phyloP scores from a whole-genome alignment of 2,113 vertebrate genomes.

The Varanus salvator region DNA sequence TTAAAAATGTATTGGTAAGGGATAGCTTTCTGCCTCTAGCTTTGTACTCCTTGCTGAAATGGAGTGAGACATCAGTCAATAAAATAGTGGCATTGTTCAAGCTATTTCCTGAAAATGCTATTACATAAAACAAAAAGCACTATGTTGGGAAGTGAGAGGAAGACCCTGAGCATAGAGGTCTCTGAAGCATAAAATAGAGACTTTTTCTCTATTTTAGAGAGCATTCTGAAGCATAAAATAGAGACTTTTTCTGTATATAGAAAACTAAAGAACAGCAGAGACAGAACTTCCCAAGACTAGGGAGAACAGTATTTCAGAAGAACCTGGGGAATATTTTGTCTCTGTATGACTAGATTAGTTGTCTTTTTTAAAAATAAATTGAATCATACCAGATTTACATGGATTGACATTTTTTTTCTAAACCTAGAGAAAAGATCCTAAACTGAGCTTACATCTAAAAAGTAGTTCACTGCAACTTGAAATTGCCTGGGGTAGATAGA shows the following conservation, averaged over 20 bases:
- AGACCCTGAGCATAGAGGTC: not conserved
- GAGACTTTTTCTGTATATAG: not conserved
- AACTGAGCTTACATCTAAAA: not conserved
- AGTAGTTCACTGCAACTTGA: not conserved
- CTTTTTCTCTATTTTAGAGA: too few species aligned
- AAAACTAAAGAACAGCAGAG: not conserved
- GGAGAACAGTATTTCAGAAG: not conserved
- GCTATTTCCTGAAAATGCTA: not conserved
- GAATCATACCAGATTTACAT: not conserved
- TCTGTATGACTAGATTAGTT: not conserved
- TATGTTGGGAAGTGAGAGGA: too few species aligned
- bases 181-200: not conserved
- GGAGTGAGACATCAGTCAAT: not conserved
- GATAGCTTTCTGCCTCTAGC: not conserved
- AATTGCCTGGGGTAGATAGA: not conserved
- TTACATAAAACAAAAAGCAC: not conserved
- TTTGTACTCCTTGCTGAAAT: not conserved
- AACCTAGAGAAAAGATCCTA: not conserved
- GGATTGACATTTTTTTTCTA: not conserved
- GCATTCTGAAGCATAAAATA: not conserved
- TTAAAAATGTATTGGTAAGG: conserved; percentile 98
- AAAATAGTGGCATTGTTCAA: not conserved
- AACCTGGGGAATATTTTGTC: not conserved
- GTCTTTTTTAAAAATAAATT: not conserved
- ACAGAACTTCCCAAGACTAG: not conserved